phyloP scores from a whole-genome alignment of 1,140 invertebrate species.

The Armadillidium nasatum region DNA sequence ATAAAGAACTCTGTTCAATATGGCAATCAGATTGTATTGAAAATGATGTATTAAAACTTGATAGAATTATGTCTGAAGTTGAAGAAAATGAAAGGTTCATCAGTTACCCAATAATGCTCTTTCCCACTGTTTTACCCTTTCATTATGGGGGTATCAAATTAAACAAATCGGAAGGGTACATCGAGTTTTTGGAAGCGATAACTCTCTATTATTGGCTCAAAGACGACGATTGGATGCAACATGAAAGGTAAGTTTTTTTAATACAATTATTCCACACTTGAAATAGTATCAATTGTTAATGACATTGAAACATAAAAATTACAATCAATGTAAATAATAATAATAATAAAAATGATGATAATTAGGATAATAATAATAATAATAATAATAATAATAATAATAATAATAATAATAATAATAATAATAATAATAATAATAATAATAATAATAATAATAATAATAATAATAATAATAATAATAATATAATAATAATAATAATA shows the following conservation, averaged over 20 bases:
- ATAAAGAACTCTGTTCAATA: slow-evolving; percentile 73
- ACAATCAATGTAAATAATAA: not conserved
- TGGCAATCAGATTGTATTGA: slow-evolving; percentile 75
- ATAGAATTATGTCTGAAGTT: slow-evolving; percentile 73
- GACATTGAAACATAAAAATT: not conserved
- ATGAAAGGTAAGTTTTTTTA: not conserved
- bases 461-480: not conserved
- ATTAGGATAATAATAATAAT: not conserved
- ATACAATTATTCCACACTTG: not conserved
- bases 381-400: not conserved
- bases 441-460: not conserved
- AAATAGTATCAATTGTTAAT: not conserved
- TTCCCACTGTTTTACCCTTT: not conserved
- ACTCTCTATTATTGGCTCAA: not conserved
- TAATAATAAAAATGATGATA: not conserved
- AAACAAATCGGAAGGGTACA: not conserved
- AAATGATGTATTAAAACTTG: slow-evolving; percentile 79
- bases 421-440: not conserved
- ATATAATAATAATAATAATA: not conserved
- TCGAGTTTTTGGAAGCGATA: not conserved
- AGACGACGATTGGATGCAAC: not conserved
- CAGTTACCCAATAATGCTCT: not conserved
- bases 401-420: not conserved
- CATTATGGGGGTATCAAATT: not conserved
- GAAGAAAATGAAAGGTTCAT: slow-evolving; percentile 49